Base-by-base conservation (phyloP, 2,888 invertebrate species). In the Hirtodrosophila trivittata region DNA sequence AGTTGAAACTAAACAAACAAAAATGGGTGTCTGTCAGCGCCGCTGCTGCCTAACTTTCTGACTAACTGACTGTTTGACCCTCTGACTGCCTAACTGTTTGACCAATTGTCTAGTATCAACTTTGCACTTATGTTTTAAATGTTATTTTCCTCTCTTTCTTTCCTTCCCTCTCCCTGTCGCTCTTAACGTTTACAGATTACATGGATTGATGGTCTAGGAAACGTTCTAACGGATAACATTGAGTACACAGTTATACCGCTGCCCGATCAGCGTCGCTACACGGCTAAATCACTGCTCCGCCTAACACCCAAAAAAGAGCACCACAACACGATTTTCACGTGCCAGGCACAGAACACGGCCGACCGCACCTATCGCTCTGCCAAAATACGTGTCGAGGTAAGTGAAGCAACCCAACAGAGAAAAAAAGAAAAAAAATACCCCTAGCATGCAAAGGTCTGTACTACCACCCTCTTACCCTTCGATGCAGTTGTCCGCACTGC, bases 281-380 rank as follows among this genome's bases (percentile, higher is more conserved):
- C 97, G 16, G 96, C 97, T 18, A 95, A 95, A 89, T 97, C 97
- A 16, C 93, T 95, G 30, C 93, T 98, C 50, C 95, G 94, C 57
- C 92, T 98, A 58, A 95, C 95, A 59, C 97, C 98, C 1, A 94
- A 95, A 84, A 95, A 96, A 89, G 94, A 95, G 68, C 97, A 98
- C 89, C 96, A 98, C 91, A 97, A 97, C 89, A 96, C 96, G 71
- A 95, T 95, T 6, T 96, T 97, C 87, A 96, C 96, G 12, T 98
- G 98, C 90, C 97, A 97, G 92, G 97, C 96, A 51, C 96, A 96
- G 91, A 97, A 97, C 89, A 95, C 96, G 13, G 97, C 97, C 4
- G 96, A 97, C 89, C 93, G 96, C 77, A 94, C 95, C 6, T 97
- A 97, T 88, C 94, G 95, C 89, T 94, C 95, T 60, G 95, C 95